Conservation (phyloP, 2,797 vertebrate species). For the Smutsia temminckii region DNA sequence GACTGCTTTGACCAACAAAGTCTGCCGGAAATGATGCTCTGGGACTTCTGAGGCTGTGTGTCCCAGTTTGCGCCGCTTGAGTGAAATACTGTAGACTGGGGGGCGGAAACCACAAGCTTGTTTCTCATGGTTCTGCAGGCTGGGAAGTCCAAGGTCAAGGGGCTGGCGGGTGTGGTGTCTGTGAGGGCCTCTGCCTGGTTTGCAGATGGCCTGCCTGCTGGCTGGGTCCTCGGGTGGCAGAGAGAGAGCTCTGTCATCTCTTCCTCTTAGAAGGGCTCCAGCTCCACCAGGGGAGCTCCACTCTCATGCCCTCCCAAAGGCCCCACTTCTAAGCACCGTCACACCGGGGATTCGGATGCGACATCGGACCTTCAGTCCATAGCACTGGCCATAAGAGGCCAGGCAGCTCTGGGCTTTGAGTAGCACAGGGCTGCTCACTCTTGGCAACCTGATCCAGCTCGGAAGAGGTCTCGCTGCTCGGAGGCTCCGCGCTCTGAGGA, state of each 20-base stretch:
- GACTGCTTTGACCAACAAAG: neutral
- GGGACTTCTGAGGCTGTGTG: neutral
- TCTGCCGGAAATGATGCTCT: neutral
- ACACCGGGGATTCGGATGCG: neutral
- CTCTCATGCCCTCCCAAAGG: neutral
- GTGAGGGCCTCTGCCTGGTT: neutral
- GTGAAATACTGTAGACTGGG: neutral
- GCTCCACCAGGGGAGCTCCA: neutral
- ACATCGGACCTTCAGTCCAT: no score
- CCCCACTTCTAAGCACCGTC: neutral
- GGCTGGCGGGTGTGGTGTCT: neutral
- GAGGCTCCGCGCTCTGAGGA: neutral
- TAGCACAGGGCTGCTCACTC: no score
- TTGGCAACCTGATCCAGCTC: neutral
- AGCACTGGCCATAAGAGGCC: neutral
- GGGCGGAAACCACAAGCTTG: neutral
- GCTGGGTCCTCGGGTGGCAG: neutral
- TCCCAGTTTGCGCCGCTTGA: neutral
- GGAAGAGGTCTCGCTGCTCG: neutral
- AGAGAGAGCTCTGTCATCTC: neutral
- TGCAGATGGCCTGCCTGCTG: neutral
- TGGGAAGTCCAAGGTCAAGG: neutral
- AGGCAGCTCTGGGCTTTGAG: neutral
- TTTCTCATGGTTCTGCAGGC: neutral
- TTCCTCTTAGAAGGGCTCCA: neutral